Evolutionary conservation across 1,140 invertebrate species (phyloP).

Genomic region (Drosophila ohnishii): DNA sequence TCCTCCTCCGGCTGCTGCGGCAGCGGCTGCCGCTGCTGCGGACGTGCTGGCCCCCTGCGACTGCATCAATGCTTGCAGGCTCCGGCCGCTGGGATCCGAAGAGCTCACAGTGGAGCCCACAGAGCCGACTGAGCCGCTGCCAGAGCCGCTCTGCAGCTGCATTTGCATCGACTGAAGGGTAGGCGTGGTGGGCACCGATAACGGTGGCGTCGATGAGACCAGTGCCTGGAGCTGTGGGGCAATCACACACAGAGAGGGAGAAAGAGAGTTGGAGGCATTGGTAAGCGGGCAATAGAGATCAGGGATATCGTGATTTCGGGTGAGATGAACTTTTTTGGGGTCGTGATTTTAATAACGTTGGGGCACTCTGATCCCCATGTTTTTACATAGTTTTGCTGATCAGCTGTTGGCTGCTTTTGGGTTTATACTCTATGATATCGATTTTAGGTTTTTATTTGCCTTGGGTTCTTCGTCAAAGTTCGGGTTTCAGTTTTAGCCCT

Average conservation of each 20-base stretch:
- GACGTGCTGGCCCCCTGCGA: constrained; percentile 71
- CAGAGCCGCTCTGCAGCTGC: constrained; percentile 76
- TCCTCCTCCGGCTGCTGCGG: constrained; percentile 47
- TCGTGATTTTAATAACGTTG: background rate
- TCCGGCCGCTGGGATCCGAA: constrained; percentile 66
- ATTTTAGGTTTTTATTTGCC: background rate
- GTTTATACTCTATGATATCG: background rate
- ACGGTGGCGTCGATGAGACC: constrained; percentile 80
- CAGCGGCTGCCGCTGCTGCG: constrained; percentile 70
- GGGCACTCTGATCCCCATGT: constrained; percentile 13
- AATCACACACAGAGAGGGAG: constrained; percentile 22
- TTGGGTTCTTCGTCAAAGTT: constrained; percentile 3
- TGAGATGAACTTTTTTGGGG: constrained; percentile 4
- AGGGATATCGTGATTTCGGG: constrained; percentile 22
- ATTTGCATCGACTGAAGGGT: constrained; percentile 81
- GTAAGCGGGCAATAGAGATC: constrained; percentile 45
- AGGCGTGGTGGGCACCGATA: constrained; percentile 79
- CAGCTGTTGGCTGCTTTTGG: constrained; percentile 66
- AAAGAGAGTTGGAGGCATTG: constrained; percentile 48
- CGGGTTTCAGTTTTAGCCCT: constrained; percentile 18
- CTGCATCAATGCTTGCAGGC: constrained; percentile 67
- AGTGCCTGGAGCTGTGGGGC: constrained; percentile 80
- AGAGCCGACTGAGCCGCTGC: constrained; percentile 11
- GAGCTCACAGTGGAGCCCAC: constrained; percentile 12
- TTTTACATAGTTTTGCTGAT: constrained; percentile 67